phyloP scores from a whole-genome alignment of 2,797 vertebrate species.

The Semotilus atromaculatus region DNA sequence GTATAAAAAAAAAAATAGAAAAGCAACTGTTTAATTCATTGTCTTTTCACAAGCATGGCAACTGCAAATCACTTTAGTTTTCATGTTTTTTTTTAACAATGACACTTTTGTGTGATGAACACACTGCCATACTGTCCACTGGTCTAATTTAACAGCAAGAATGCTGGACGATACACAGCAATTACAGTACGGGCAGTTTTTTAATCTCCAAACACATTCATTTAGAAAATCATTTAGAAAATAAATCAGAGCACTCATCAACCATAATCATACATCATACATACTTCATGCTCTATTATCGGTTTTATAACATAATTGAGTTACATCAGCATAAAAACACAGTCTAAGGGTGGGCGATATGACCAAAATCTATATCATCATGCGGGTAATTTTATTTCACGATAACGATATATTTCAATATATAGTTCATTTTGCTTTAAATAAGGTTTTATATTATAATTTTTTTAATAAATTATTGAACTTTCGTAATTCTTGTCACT shows the following conservation, averaged over 20 bases:
- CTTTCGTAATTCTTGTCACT: neutral
- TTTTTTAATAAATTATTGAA: neutral
- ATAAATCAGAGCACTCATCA: neutral
- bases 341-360: neutral
- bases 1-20: neutral
- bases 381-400: neutral
- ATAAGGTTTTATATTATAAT: neutral
- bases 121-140: neutral
- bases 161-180: neutral
- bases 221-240: slow-evolving; percentile 5
- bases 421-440: neutral
- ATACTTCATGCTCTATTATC: neutral
- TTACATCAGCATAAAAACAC: neutral
- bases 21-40: neutral
- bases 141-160: neutral
- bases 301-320: neutral
- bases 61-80: neutral
- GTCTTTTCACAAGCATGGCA: neutral
- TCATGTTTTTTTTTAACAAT: slow-evolving; percentile 13
- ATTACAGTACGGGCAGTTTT: neutral
- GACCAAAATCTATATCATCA: neutral
- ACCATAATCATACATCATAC: neutral
- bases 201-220: neutral
- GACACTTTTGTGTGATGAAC: slow-evolving; percentile 25
- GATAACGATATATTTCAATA: neutral